Conservation (phyloP, 2,113 vertebrate genomes). For the Nymphicus hollandicus region DNA sequence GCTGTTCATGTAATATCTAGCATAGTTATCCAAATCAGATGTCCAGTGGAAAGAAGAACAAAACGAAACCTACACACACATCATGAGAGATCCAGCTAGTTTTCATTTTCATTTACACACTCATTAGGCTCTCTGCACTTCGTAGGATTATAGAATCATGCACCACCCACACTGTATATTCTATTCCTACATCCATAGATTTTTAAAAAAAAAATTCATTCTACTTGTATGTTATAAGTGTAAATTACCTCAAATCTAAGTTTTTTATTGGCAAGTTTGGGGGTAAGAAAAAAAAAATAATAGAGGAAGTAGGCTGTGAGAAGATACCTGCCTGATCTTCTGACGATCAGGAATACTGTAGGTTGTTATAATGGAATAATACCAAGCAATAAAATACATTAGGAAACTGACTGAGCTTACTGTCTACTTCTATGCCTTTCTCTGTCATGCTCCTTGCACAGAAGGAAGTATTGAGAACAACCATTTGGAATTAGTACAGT, state of each 20-base stretch:
- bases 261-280: neutral
- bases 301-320: neutral
- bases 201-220: neutral
- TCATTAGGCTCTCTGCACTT: neutral
- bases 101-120: neutral
- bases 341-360: neutral
- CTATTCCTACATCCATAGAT: neutral
- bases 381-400: neutral
- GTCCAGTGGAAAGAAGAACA: neutral
- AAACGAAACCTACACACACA: neutral
- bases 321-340: neutral
- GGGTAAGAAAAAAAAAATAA: neutral
- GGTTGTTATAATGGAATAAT: neutral
- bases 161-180: neutral
- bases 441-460: neutral
- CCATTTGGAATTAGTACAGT: neutral
- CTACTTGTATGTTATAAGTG: neutral
- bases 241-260: neutral
- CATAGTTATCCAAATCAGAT: neutral
- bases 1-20: neutral
- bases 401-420: neutral
- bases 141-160: neutral
- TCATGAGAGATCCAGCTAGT: neutral
- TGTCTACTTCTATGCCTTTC: neutral
- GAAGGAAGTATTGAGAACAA: neutral